Conservation (phyloP, 2,113 vertebrate genomes). For the Istiophorus platypterus region DNA sequence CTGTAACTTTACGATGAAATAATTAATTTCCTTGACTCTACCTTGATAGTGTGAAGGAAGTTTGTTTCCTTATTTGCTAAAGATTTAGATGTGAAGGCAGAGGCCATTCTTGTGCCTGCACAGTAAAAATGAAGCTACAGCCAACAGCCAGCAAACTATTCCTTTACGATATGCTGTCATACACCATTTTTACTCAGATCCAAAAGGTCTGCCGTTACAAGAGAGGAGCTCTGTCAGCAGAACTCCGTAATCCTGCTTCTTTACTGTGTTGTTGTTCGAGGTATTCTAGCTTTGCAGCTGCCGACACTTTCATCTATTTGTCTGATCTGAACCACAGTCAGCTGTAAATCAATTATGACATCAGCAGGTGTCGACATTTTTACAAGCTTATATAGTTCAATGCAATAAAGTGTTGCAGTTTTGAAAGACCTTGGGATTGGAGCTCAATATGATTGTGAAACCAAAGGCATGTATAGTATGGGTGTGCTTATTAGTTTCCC, state of each 20-base stretch:
- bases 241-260: neutral
- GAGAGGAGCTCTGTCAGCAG: neutral
- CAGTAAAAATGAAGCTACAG: neutral
- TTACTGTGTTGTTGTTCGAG: neutral
- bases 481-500: conserved; percentile 38
- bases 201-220: neutral
- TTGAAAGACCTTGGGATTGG: conserved; percentile 18
- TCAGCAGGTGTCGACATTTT: conserved; percentile 1
- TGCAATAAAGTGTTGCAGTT: neutral
- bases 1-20: neutral
- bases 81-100: neutral
- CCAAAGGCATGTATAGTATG: conserved; percentile 3
- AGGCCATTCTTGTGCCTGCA: neutral
- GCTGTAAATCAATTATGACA: neutral
- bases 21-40: no score
- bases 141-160: neutral
- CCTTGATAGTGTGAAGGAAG: no score
- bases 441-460: conserved; percentile 47
- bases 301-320: neutral
- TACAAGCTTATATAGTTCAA: neutral
- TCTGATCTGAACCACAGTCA: neutral
- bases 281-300: neutral
- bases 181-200: neutral
- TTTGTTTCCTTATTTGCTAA: no score
- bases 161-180: neutral